Conservation (phyloP, 1,140 invertebrate species). For the Drosophila nigromelanica region DNA sequence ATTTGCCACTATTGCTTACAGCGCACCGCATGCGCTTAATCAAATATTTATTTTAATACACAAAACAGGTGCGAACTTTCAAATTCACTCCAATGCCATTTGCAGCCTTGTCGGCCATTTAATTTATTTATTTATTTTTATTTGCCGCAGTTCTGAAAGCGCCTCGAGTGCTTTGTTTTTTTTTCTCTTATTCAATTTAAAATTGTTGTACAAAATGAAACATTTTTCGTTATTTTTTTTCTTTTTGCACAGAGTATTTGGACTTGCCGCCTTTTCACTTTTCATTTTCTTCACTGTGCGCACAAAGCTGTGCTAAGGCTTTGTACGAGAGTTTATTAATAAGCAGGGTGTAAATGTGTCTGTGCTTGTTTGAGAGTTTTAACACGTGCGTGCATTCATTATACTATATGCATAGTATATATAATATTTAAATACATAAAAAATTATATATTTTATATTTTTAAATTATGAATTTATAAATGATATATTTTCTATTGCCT, state of each 20-base stretch:
- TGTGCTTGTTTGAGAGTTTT: not conserved
- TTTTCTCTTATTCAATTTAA: slow-evolving; percentile 20
- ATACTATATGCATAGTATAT: too few species aligned
- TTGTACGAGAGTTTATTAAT: slow-evolving; percentile 41
- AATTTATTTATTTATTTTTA: slow-evolving; percentile 63
- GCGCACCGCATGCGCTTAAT: slow-evolving; percentile 45
- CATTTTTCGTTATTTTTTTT: slow-evolving; percentile 1
- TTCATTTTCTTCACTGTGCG: slow-evolving; percentile 52
- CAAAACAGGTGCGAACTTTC: slow-evolving; percentile 66
- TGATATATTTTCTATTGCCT: too few species aligned
- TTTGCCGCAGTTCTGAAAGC: slow-evolving; percentile 25
- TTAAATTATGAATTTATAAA: too few species aligned
- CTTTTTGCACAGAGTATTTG: not conserved
- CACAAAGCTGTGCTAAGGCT: slow-evolving; percentile 22
- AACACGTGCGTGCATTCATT: slow-evolving; percentile 45
- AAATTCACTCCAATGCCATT: slow-evolving; percentile 34
- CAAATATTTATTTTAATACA: slow-evolving; percentile 66
- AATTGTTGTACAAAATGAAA: slow-evolving; percentile 27
- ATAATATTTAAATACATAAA: too few species aligned
- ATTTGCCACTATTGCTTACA: slow-evolving; percentile 30
- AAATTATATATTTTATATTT: too few species aligned
- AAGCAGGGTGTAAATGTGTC: slow-evolving; percentile 19
- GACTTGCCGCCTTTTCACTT: slow-evolving; percentile 12
- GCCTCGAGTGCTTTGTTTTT: slow-evolving; percentile 21
- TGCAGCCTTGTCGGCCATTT: not conserved